Percentiles rank a stretch among this genome's conserved stretches.
phyloP scores from a whole-genome alignment of 2,888 invertebrate species.

The Drosophila pegasa region DNA sequence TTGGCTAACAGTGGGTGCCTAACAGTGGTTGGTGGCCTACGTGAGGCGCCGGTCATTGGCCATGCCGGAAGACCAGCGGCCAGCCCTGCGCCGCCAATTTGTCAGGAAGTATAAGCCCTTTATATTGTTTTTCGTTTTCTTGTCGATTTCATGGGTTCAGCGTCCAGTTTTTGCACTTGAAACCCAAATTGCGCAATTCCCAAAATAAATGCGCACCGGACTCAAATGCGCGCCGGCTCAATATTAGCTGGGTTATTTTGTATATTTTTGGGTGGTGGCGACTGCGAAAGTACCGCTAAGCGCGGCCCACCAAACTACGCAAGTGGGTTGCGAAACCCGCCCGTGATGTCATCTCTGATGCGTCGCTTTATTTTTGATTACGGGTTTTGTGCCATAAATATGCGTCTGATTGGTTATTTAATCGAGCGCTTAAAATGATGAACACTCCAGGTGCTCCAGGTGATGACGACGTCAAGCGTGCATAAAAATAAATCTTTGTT shows the following conservation, averaged over 20 bases:
- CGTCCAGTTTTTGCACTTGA: conserved; percentile 75
- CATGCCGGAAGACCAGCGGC: conserved; percentile 49
- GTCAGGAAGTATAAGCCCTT: conserved; percentile 42
- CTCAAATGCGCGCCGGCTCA: conserved; percentile 17
- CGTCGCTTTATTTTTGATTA: conserved; percentile 25
- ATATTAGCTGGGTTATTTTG: conserved; percentile 15
- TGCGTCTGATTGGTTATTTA: conserved; percentile 12
- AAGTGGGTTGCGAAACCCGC: conserved; percentile 57
- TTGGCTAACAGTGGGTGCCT: conserved; percentile 17
- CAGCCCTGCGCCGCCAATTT: conserved; percentile 29
- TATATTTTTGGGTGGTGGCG: conserved; percentile 42
- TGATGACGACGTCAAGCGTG: conserved; percentile 16
- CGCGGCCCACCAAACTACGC: conserved; percentile 52
- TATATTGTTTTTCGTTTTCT: conserved; percentile 13
- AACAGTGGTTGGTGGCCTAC: conserved; percentile 43
- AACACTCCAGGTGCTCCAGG: conserved; percentile 7
- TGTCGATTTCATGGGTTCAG: conserved; percentile 51
- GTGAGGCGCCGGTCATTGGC: conserved; percentile 48
- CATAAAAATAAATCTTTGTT: not conserved
- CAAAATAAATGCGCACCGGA: conserved; percentile 58
- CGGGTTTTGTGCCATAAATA: conserved; percentile 22
- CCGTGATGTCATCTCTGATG: conserved; percentile 51
- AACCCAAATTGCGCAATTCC: conserved; percentile 78
- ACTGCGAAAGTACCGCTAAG: conserved; percentile 68
- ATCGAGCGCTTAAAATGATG: conserved; percentile 27